Evolutionary conservation across 1,140 invertebrate genomes (phyloP).

Genomic region (Heliconius eleuchia): DNA sequence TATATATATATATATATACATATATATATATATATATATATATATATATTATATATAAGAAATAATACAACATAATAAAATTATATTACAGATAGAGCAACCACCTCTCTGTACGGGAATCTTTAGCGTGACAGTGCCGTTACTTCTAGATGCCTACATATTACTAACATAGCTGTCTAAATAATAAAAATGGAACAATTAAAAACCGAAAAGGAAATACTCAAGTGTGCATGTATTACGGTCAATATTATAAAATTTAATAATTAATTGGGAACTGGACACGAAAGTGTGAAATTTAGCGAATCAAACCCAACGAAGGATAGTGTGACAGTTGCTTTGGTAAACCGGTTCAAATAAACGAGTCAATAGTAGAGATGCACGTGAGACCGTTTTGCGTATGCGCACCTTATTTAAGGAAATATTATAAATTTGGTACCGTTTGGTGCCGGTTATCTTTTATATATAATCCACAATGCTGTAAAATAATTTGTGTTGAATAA

Average conservation of each 20-base stretch:
- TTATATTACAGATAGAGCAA: not conserved
- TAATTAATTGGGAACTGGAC: slow-evolving; percentile 28
- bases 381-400: slow-evolving; percentile 40
- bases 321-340: slow-evolving; percentile 34
- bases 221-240: not conserved
- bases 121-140: slow-evolving; percentile 2
- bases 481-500: not conserved
- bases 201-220: not conserved
- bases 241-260: slow-evolving; percentile 21
- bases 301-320: slow-evolving; percentile 21
- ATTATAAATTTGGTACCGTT: slow-evolving; percentile 1
- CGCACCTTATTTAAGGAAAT: slow-evolving; percentile 32
- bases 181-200: slow-evolving; percentile 1
- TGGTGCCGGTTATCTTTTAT: not conserved
- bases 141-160: slow-evolving; percentile 5
- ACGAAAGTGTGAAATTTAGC: slow-evolving; percentile 36
- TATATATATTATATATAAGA: not conserved
- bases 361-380: slow-evolving; percentile 47
- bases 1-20: not conserved
- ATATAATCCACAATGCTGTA: not conserved
- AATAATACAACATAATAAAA: not conserved
- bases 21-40: too few relatives aligned
- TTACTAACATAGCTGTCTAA: slow-evolving; percentile 9
- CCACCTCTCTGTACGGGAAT: not conserved
- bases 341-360: slow-evolving; percentile 44